phyloP scores from a whole-genome alignment of 1,140 invertebrate genomes.

The Melipona quadrifasciata region DNA sequence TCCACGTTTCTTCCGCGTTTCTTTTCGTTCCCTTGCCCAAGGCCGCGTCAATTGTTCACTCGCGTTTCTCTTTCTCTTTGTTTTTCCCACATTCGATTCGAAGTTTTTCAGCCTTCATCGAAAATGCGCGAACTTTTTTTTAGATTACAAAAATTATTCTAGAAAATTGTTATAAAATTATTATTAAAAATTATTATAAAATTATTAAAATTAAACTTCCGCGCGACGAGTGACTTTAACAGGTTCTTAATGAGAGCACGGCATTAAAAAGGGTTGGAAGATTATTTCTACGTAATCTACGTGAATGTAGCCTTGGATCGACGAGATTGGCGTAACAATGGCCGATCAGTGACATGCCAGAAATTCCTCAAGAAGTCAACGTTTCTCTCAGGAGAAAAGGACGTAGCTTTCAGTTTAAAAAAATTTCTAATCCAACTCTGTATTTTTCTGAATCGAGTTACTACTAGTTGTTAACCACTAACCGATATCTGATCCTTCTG shows the following conservation, averaged over 20 bases:
- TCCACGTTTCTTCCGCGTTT: constrained; percentile 21
- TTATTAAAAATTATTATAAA: too few species aligned
- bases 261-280: background rate
- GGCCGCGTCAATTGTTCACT: background rate
- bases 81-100: background rate
- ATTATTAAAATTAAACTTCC: too few species aligned
- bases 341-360: background rate
- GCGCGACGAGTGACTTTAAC: background rate
- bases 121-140: background rate
- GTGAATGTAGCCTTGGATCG: background rate
- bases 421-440: background rate
- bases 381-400: background rate
- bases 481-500: too few species aligned
- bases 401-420: background rate
- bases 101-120: background rate
- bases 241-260: background rate
- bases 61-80: background rate
- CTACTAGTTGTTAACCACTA: too few species aligned
- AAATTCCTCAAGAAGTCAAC: background rate
- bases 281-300: background rate
- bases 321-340: background rate
- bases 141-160: too few species aligned
- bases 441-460: background rate
- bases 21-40: background rate
- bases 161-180: too few species aligned